Percentiles rank a stretch among this genome's conserved stretches.
Evolutionary conservation across 1,140 invertebrate species (phyloP).

Genomic region (Bombus waltoni): DNA sequence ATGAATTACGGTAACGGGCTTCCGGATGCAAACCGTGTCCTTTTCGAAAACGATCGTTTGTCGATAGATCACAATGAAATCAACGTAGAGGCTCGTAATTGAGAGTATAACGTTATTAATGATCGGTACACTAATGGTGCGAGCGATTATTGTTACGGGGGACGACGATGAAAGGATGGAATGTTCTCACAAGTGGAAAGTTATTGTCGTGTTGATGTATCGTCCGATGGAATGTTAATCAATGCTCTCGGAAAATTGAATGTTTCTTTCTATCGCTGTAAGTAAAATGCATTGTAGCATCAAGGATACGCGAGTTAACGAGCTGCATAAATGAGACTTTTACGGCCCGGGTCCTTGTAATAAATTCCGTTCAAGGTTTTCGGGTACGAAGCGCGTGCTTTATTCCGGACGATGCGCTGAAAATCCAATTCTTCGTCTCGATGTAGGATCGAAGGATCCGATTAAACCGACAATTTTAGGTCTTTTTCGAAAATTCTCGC

Average conservation of each 20-base stretch:
- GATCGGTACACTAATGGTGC: neutral
- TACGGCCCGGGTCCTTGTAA: constrained; percentile 15
- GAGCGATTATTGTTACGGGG: neutral
- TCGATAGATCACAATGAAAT: neutral
- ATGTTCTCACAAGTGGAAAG: constrained; percentile 18
- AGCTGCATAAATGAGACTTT: constrained; percentile 1
- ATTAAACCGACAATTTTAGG: neutral
- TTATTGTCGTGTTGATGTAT: constrained; percentile 2
- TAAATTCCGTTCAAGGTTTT: constrained; percentile 20
- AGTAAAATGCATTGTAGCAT: constrained; percentile 1
- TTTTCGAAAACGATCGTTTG: neutral
- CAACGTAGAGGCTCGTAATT: neutral
- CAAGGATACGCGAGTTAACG: constrained; percentile 29
- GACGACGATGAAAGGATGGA: neutral
- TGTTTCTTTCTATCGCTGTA: constrained; percentile 4
- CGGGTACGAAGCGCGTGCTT: too few relatives aligned
- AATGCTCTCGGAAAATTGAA: constrained; percentile 27
- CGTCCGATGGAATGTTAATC: constrained; percentile 38
- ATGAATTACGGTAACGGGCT: neutral
- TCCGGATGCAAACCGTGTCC: constrained; percentile 3
- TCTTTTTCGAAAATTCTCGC: neutral
- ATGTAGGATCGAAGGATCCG: neutral
- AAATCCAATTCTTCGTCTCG: neutral
- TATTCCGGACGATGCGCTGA: neutral
- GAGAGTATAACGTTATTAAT: constrained; percentile 20